A percentile compares a stretch with the other conserved stretches of the same genome.
These are phyloP conservation scores for Gobius niger DNA, from an alignment of 2,113 vertebrate species.

Conservation along the genomic window DNA sequence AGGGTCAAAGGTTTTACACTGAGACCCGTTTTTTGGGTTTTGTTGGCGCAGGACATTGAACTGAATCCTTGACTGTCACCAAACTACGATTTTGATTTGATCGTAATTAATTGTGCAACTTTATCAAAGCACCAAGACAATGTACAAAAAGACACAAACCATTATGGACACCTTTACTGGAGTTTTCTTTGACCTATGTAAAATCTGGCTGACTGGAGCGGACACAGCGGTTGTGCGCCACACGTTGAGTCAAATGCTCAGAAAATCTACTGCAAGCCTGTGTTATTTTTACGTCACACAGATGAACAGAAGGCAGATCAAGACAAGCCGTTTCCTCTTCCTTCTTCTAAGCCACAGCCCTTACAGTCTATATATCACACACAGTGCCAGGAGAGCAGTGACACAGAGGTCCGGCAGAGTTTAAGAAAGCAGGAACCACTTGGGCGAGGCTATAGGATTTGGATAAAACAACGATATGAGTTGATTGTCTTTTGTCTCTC, in stretches of 20 bases:
- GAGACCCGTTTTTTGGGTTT: too few relatives aligned
- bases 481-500: constrained; percentile 12
- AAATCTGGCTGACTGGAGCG: background rate
- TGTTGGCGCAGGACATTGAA: too few relatives aligned
- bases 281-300: constrained; percentile 24
- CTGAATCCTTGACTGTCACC: too few relatives aligned
- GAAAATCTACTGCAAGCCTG: constrained; percentile 14
- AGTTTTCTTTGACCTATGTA: background rate
- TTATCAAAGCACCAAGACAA: background rate
- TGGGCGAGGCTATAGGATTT: constrained; percentile 2
- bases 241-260: constrained; percentile 17
- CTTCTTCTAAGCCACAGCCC: constrained; percentile 26
- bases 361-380: constrained; percentile 4
- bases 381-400: background rate
- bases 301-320: constrained; percentile 17
- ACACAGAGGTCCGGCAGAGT: background rate
- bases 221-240: constrained; percentile 46
- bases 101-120: background rate
- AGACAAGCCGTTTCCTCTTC: constrained; percentile 45
- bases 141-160: background rate
- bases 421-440: background rate
- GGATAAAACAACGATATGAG: constrained; percentile 13
- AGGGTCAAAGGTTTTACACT: too few relatives aligned
- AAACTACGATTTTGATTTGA: too few relatives aligned
- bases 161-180: background rate